Evolutionary conservation across 2,113 vertebrate species (phyloP), one percentile per base, ranked within the genome.

Genomic region (Aythya baeri): DNA sequence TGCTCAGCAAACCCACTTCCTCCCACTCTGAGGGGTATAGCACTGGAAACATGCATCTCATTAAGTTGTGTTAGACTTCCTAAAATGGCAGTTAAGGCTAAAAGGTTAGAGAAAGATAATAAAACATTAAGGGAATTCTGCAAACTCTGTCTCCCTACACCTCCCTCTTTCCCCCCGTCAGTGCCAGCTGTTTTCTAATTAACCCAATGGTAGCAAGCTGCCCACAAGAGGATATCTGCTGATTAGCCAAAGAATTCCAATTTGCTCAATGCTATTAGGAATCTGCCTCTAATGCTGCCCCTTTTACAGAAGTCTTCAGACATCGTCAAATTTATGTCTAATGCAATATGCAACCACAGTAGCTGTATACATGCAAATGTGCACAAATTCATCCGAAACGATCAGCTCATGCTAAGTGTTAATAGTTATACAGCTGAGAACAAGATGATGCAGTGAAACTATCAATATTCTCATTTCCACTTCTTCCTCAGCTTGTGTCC

Each of bases 21-120:
- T 88, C 85, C 82, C 58, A 88, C 89, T 94, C 9, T 49, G 66
- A 88, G 61, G 29, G 44, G 80, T 82, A 94, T 83, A 91, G 72
- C 55, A 80, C 74, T 73, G 92, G 92, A 81, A 91, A 83, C 44
- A 82, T 83, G 62, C 75, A 90, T 90, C 44, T 91, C 73, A 91
- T 96, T 95, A 87, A 94, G 71, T 89, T 5, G 9, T 29, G 70
- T 80, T 91, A 76, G 49, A 49, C 66, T 50, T 91, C 55, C 85
- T 90, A 71, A 94, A 73, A 96, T 96, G 96, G 89, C 94, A 96
- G 91, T 97, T 95, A 97, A 92, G 93, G 86, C 55, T 63, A 89
- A 92, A 94, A 84, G 75, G 89, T 93, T 85, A 88, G 91, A 83
- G 88, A 80, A 91, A 93, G 96, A 96, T 93, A 86, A 91, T 34